Base-by-base conservation (phyloP, 2,113 vertebrate genomes). In the Oreochromis spilurus region DNA sequence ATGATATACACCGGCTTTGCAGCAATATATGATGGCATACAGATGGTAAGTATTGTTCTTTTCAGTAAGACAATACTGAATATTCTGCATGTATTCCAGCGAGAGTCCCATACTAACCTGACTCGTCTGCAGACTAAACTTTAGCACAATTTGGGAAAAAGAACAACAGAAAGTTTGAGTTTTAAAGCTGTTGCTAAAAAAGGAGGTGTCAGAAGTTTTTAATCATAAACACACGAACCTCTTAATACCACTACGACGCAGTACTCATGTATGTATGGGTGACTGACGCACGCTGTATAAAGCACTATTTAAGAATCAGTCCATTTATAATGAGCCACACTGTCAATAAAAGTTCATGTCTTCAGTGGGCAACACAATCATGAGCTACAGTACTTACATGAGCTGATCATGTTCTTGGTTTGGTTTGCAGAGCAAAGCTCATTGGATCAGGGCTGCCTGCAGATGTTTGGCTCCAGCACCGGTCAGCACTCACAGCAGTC, bases 391-490 rank as follows among this genome's bases (percentile, higher is more conserved):
- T 43, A 5, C 29, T 34, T 17, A 9, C n/a, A 1, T 1, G 36
- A 7, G 8, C n/a, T 13, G 5, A 36, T 70, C 12, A 9, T 2
- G 13, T 14, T 16, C 17, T 7, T 12, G 1, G 9, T 29, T 19
- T 60, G 1, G 11, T 26, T 55, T 31, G n/a, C 9, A 72, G 1
- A 26, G 38, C 0, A 2, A 2, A 55, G 12, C 11, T 26, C 9
- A 11, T 11, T 26, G 43, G 40, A 45, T 72, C 13, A 26, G 67
- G 67, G 40, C 6, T 67, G 29, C 9, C n/a, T 67, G 65, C 38
- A 45, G 21, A 2, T 2, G 21, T 10, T 8, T 2, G 31, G 60
- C 34, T 72, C 40, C 21, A n/a, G 5, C 5, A 10, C 5, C 5
- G 14, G 24, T 2, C 9, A 5, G 16, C 13, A 43, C 65, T 50